Conservation (phyloP, 1,140 invertebrate species). For the Dolichoris vasculosae region DNA sequence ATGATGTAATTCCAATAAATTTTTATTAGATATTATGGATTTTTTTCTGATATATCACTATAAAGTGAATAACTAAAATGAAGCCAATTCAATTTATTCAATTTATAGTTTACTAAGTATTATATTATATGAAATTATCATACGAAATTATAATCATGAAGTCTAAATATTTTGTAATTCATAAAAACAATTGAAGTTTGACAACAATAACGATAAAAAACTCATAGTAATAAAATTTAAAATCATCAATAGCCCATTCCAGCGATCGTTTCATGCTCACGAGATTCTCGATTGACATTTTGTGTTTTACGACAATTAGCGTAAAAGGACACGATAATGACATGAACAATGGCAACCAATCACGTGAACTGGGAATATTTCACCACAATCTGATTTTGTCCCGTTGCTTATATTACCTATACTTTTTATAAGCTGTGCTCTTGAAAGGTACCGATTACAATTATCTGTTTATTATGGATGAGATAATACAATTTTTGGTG, state of each 20-base stretch:
- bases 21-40: no score
- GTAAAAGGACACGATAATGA: not conserved
- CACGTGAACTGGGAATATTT: not conserved
- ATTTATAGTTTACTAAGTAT: no score
- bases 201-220: not conserved
- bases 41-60: no score
- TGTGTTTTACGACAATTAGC: not conserved
- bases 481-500: conserved; percentile 9
- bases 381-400: conserved; percentile 6
- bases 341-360: conserved; percentile 17
- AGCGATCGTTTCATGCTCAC: not conserved
- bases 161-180: no score
- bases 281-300: conserved; percentile 21
- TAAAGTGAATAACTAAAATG: no score
- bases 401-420: not conserved
- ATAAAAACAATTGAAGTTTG: no score
- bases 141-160: no score
- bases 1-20: no score
- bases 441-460: conserved; percentile 43
- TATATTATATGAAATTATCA: no score
- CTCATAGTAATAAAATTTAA: not conserved
- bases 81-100: no score
- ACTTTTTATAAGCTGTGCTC: conserved; percentile 3
- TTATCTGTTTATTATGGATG: conserved; percentile 26
- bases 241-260: not conserved